Conservation (phyloP, 1,140 invertebrate species). For the Temnothorax curvispinosus region DNA sequence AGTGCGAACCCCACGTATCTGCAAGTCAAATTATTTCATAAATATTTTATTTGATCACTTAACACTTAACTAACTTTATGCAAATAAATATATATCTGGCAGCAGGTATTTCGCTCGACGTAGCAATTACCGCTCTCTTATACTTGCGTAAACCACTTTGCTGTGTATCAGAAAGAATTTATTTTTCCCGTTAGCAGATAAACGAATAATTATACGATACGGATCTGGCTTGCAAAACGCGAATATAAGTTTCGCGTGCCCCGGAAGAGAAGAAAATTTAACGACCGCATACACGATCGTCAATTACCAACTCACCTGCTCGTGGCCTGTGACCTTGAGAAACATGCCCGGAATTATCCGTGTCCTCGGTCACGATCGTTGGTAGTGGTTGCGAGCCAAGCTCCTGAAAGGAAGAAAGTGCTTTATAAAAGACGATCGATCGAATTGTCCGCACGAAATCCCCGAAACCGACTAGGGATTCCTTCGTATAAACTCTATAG, state of each 20-base stretch:
- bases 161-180: neutral
- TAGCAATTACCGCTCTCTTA: neutral
- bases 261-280: neutral
- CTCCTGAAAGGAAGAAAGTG: conserved; percentile 85
- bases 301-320: conserved; percentile 77
- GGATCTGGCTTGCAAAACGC: neutral
- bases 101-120: neutral
- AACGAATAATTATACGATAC: neutral
- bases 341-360: conserved; percentile 77
- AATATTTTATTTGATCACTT: neutral
- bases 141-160: neutral
- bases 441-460: neutral
- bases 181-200: neutral
- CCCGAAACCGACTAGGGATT: neutral
- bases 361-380: conserved; percentile 85
- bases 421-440: conserved; percentile 23
- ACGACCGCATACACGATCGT: neutral
- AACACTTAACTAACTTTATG: neutral
- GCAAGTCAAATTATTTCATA: conserved; percentile 24
- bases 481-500: no score
- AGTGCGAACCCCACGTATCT: conserved; percentile 89
- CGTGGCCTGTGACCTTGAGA: conserved; percentile 80
- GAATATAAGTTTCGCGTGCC: neutral
- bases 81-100: neutral
- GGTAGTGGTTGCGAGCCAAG: conserved; percentile 89